These are phyloP conservation scores for Epirrita christyi DNA, from an alignment of 2,888 invertebrate species.

Conservation along the genomic window DNA sequence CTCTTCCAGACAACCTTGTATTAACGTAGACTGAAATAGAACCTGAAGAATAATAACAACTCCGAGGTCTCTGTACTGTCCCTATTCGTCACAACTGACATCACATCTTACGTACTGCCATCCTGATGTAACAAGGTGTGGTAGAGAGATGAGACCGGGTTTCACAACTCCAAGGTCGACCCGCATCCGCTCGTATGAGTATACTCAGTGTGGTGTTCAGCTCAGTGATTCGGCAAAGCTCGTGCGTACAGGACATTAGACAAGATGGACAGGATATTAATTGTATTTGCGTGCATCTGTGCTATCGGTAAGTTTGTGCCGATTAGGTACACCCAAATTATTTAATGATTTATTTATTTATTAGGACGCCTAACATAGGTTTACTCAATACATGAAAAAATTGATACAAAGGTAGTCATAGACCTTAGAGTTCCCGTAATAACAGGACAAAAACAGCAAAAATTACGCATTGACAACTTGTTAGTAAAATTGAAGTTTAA, in stretches of 20 bases:
- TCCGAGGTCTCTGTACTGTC: too few species aligned
- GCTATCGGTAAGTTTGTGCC: slow-evolving; percentile 63
- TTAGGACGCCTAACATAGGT: too few species aligned
- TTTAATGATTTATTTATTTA: background rate
- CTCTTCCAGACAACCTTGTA: too few species aligned
- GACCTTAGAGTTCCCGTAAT: too few species aligned
- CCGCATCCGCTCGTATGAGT: slow-evolving; percentile 37
- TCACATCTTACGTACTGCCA: slow-evolving; percentile 1
- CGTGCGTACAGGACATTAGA: slow-evolving; percentile 52
- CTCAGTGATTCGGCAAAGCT: slow-evolving; percentile 64
- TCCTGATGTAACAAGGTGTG: slow-evolving; percentile 57
- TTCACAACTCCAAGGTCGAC: slow-evolving; percentile 73
- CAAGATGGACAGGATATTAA: slow-evolving; percentile 66
- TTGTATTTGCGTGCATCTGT: slow-evolving; percentile 67
- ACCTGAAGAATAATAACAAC: too few species aligned
- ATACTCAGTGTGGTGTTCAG: slow-evolving; percentile 43
- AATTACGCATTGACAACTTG: too few species aligned
- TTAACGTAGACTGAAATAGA: too few species aligned
- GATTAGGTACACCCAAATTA: background rate
- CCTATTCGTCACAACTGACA: slow-evolving; percentile 11
- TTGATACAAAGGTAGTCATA: too few species aligned
- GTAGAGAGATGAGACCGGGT: slow-evolving; percentile 57
- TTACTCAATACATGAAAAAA: too few species aligned
- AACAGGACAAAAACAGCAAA: too few species aligned
- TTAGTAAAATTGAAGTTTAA: too few species aligned